Conservation (phyloP, 2,888 invertebrate species). For the Chesias legatella region DNA sequence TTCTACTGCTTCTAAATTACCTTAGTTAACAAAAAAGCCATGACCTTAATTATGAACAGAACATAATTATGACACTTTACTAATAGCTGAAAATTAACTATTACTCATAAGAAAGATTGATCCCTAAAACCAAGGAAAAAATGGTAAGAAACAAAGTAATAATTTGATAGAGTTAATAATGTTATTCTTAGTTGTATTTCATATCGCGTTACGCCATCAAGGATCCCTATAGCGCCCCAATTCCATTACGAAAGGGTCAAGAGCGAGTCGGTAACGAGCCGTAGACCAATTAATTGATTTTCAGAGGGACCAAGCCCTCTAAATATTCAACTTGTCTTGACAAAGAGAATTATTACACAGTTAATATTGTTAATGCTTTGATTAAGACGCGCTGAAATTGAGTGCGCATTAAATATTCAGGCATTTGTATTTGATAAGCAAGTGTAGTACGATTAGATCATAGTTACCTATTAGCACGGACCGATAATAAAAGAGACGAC, state of each 20-base stretch:
- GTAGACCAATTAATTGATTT: conserved; percentile 65
- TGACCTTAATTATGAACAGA: too few relatives aligned
- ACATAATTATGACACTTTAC: too few relatives aligned
- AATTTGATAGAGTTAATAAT: not conserved
- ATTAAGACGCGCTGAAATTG: conserved; percentile 52
- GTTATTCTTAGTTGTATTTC: not conserved
- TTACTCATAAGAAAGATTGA: too few relatives aligned
- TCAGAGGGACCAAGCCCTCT: conserved; percentile 30
- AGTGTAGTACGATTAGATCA: conserved; percentile 10
- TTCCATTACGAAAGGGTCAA: conserved; percentile 59
- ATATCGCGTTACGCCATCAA: conserved; percentile 21
- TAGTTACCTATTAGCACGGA: too few relatives aligned
- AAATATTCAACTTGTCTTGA: conserved; percentile 33
- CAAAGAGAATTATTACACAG: conserved; percentile 54
- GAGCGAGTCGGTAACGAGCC: conserved; percentile 54
- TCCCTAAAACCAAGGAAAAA: too few relatives aligned
- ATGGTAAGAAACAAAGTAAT: too few relatives aligned
- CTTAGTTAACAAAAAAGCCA: too few relatives aligned
- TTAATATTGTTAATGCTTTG: conserved; percentile 50
- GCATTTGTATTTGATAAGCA: conserved; percentile 22
- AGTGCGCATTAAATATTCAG: conserved; percentile 49
- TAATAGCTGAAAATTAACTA: too few relatives aligned
- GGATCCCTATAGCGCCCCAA: conserved; percentile 38
- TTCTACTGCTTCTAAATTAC: too few relatives aligned
- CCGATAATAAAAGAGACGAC: too few relatives aligned